phyloP scores from a whole-genome alignment of 1,140 invertebrate species.

The Gryon sp. region DNA sequence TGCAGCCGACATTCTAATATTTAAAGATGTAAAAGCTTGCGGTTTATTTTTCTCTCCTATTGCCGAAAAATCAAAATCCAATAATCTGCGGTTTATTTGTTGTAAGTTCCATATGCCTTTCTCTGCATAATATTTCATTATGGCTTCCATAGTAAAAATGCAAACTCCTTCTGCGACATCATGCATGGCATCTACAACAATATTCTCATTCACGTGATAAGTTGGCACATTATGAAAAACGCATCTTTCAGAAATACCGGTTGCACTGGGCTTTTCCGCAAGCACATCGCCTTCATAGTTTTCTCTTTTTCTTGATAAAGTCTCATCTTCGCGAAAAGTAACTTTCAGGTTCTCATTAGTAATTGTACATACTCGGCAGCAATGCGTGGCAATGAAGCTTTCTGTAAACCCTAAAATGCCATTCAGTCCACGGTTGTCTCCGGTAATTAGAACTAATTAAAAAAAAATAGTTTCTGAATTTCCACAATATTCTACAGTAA shows the following conservation, averaged over 20 bases:
- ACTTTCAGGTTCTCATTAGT: background rate
- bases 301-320: constrained; percentile 5
- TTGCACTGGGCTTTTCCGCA: background rate
- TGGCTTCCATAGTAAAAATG: background rate
- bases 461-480: constrained; percentile 12
- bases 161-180: constrained; percentile 29
- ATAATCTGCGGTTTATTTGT: constrained; percentile 12
- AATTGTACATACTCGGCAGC: constrained; percentile 21
- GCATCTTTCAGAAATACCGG: constrained; percentile 21
- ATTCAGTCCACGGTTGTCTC: constrained; percentile 29
- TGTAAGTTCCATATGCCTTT: constrained; percentile 12
- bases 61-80: constrained; percentile 28
- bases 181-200: constrained; percentile 22
- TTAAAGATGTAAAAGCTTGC: constrained; percentile 8
- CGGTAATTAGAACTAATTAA: constrained; percentile 5
- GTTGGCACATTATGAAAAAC: constrained; percentile 20
- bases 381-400: constrained; percentile 9
- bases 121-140: background rate
- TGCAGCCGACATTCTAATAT: constrained; percentile 31
- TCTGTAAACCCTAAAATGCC: constrained; percentile 25
- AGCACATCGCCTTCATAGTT: constrained; percentile 14
- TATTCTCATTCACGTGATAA: constrained; percentile 19
- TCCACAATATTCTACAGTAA: background rate
- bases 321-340: constrained; percentile 5
- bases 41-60: constrained; percentile 4